These are phyloP conservation scores for Python bivittatus DNA, from an alignment of 2,113 vertebrate genomes.

Conservation along the genomic window DNA sequence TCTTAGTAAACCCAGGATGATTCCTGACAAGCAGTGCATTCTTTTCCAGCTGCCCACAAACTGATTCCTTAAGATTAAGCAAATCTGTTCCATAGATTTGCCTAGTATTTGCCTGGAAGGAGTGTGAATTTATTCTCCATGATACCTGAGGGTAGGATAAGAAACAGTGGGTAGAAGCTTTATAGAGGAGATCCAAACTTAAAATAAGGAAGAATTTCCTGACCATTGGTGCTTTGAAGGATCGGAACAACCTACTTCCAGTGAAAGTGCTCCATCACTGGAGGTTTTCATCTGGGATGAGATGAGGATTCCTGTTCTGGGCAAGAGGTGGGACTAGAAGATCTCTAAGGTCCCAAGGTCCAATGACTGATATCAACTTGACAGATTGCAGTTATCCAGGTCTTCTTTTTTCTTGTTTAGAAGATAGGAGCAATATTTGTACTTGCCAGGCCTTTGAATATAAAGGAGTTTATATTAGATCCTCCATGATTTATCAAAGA, in stretches of 20 bases:
- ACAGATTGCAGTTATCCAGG: not conserved
- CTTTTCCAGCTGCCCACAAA: not conserved
- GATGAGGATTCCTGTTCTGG: not conserved
- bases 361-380: not conserved
- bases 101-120: not conserved
- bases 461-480: too few relatives aligned
- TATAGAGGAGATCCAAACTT: not conserved
- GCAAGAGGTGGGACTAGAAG: not conserved
- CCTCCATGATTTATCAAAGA: too few relatives aligned
- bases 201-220: not conserved
- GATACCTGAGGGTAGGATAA: not conserved
- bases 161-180: not conserved
- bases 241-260: not conserved
- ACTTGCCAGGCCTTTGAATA: too few relatives aligned
- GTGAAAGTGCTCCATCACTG: not conserved
- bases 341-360: not conserved
- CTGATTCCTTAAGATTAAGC: not conserved
- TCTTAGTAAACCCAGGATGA: not conserved
- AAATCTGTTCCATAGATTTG: not conserved
- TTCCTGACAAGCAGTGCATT: not conserved
- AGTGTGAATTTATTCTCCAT: not conserved
- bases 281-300: not conserved
- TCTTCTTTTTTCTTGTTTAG: not conserved
- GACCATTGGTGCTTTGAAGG: not conserved
- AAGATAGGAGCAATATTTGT: too few relatives aligned